Evolutionary conservation across 2,113 vertebrate genomes (phyloP).

Genomic region (Perca fluviatilis): DNA sequence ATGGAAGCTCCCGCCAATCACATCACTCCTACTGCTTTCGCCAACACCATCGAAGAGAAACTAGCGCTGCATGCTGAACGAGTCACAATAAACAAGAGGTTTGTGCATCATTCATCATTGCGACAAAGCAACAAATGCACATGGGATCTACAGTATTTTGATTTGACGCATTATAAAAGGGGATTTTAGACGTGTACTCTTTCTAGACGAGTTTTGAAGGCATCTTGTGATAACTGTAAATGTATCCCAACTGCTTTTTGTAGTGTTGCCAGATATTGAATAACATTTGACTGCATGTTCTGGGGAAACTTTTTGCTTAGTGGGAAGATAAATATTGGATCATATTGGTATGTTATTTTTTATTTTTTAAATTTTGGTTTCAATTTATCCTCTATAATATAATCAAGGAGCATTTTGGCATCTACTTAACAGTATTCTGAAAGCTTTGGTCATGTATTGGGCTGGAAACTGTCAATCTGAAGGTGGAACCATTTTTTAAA

Average conservation of each 20-base stretch:
- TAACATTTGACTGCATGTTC: not conserved
- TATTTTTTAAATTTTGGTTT: not conserved
- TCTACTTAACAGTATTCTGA: not conserved
- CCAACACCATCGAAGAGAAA: conserved; percentile 89
- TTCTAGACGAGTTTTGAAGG: not conserved
- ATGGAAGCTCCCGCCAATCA: conserved; percentile 97
- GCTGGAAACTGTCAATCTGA: not conserved
- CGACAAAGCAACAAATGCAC: not conserved
- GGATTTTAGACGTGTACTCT: not conserved
- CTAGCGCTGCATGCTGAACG: conserved; percentile 81
- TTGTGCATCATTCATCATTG: conserved; percentile 52
- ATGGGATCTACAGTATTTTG: not conserved
- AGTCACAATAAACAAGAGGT: conserved; percentile 90
- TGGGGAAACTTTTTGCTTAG: not conserved
- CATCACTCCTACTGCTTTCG: conserved; percentile 92
- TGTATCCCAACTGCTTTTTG: not conserved
- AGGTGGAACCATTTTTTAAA: not conserved
- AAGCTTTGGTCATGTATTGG: not conserved
- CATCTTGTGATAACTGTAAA: not conserved
- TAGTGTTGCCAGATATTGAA: not conserved
- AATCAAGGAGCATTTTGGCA: not conserved
- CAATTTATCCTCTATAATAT: not conserved
- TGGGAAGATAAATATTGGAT: not conserved
- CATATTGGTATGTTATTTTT: not conserved
- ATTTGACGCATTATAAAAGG: not conserved